phyloP scores from a whole-genome alignment of 2,113 vertebrate genomes.

The Dromiciops gliroides region DNA sequence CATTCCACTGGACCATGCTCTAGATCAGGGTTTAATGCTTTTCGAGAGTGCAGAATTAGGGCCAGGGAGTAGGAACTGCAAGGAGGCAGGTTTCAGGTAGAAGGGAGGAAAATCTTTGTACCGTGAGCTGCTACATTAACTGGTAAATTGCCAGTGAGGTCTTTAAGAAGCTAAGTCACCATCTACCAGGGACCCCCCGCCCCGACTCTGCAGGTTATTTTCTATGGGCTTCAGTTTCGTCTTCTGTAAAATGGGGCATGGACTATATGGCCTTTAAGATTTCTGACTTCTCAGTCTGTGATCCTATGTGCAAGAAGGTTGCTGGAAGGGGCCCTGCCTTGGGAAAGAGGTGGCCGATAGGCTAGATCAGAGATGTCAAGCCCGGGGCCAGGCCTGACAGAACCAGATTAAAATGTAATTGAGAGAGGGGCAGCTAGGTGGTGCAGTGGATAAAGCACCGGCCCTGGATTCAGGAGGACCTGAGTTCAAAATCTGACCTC shows the following conservation, averaged over 20 bases:
- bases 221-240: not conserved
- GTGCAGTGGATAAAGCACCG: no score
- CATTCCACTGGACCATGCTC: not conserved
- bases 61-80: no score
- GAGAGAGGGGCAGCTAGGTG: no score
- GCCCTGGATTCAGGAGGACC: no score
- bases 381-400: not conserved
- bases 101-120: not conserved
- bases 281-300: not conserved
- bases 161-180: not conserved
- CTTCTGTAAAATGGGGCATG: not conserved
- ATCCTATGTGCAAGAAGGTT: not conserved
- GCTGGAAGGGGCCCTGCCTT: not conserved
- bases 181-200: not conserved
- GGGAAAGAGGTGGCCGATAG: not conserved
- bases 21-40: not conserved
- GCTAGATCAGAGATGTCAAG: not conserved
- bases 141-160: not conserved
- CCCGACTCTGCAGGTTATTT: not conserved
- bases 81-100: not conserved
- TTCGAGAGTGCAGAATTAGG: not conserved
- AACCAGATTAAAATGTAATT: not conserved
- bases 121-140: not conserved
- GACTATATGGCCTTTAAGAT: not conserved
- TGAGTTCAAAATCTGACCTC: no score